These are phyloP conservation scores for Lepidotrigona ventralis DNA, from an alignment of 1,140 invertebrate genomes.

Conservation along the genomic window DNA sequence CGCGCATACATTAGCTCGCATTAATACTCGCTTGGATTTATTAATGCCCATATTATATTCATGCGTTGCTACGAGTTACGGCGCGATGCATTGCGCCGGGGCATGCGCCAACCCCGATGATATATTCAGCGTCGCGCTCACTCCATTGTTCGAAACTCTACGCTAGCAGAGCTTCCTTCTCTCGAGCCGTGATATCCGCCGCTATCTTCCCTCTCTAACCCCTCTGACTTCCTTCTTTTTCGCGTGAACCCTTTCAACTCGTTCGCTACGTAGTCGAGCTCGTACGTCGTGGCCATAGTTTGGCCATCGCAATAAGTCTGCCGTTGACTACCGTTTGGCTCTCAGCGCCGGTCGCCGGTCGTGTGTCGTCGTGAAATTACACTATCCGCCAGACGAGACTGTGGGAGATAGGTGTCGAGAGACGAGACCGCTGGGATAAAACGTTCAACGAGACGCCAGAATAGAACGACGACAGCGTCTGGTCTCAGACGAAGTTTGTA, in stretches of 20 bases:
- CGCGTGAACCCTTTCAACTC: constrained; percentile 10
- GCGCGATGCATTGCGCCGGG: constrained; percentile 49
- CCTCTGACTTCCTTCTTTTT: not conserved
- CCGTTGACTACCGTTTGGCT: constrained; percentile 28
- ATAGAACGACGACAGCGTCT: not conserved
- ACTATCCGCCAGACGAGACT: constrained; percentile 15
- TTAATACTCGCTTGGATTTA: constrained; percentile 77
- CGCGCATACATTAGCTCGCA: constrained; percentile 75
- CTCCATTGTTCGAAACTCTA: constrained; percentile 56
- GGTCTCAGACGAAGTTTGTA: not conserved
- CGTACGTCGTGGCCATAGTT: not conserved
- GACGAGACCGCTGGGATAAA: not conserved
- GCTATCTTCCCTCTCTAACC: not conserved
- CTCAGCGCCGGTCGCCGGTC: constrained; percentile 9
- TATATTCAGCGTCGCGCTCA: constrained; percentile 71
- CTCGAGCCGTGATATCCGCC: not conserved
- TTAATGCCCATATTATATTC: constrained; percentile 77
- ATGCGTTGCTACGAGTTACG: constrained; percentile 56
- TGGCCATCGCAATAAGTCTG: constrained; percentile 48
- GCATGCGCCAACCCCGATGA: constrained; percentile 68
- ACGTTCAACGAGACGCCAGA: not conserved
- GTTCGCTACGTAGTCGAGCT: not conserved
- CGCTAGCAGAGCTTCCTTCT: not conserved
- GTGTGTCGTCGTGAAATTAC: not conserved
- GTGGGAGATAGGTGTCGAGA: not conserved